Conservation (phyloP, 2,797 vertebrate genomes). For the Schizopygopsis malacanthus region DNA sequence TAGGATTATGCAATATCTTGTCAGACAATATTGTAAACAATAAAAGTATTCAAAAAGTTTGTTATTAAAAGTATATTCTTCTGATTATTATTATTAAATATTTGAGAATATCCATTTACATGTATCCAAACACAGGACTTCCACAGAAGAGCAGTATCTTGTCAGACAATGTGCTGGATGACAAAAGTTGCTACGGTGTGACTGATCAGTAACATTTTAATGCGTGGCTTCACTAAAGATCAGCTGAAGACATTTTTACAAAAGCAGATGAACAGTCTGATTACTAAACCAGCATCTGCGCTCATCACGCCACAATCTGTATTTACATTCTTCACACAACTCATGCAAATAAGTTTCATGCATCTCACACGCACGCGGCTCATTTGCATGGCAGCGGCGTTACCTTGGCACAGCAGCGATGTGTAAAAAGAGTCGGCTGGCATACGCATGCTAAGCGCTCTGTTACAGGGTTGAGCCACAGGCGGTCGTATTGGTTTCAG, state of each 20-base stretch:
- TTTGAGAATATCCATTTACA: background rate
- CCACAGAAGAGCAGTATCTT: no score
- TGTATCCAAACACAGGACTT: background rate
- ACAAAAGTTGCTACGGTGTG: background rate
- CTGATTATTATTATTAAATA: background rate
- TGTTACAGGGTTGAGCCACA: constrained; percentile 58
- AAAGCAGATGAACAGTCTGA: background rate
- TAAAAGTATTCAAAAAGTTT: background rate
- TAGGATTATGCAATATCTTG: no score
- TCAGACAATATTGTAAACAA: no score
- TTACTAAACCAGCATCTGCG: background rate
- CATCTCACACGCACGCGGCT: background rate
- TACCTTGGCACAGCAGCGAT: background rate
- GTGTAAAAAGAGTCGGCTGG: constrained; percentile 49
- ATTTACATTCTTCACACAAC: background rate
- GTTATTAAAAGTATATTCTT: background rate
- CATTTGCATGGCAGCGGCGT: background rate
- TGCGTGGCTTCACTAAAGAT: background rate
- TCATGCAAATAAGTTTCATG: background rate
- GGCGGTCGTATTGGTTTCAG: constrained; percentile 57
- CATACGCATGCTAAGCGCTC: constrained; percentile 47
- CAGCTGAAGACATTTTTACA: background rate
- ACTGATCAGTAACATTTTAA: background rate
- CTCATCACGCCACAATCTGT: background rate
- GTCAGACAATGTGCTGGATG: background rate